Conservation (phyloP, 2,888 invertebrate genomes). For the Ophioninae sp. region DNA sequence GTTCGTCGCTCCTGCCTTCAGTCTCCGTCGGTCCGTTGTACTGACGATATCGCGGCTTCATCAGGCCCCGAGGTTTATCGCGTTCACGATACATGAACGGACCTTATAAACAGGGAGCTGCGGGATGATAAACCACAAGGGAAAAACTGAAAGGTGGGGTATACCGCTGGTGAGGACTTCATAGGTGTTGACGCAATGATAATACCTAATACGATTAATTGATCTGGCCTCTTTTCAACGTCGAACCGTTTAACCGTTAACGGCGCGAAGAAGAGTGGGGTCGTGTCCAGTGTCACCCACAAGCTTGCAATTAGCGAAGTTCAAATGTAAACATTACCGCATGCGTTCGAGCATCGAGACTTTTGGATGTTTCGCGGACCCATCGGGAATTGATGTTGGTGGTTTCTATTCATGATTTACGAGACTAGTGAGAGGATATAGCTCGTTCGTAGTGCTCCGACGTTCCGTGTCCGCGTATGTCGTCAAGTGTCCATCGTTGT, state of each 20-base stretch:
- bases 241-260: background rate
- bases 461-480: background rate
- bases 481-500: slow-evolving; percentile 5
- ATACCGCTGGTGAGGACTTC: background rate
- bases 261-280: background rate
- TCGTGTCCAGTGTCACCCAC: background rate
- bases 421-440: background rate
- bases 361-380: background rate
- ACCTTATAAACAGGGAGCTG: background rate
- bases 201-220: background rate
- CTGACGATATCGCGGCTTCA: slow-evolving; percentile 49
- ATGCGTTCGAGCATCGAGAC: background rate
- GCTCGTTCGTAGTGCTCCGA: background rate
- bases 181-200: background rate
- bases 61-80: slow-evolving; percentile 23
- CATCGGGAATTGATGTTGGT: background rate
- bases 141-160: background rate
- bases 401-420: no score
- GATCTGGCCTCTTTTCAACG: background rate
- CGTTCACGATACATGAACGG: background rate
- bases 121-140: background rate
- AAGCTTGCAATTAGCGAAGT: background rate
- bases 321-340: background rate
- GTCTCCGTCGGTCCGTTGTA: slow-evolving; percentile 60
- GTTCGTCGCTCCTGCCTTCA: slow-evolving; percentile 61